These are phyloP conservation scores for Drosophila melanosoma DNA, from an alignment of 2,888 invertebrate genomes.

Conservation along the genomic window DNA sequence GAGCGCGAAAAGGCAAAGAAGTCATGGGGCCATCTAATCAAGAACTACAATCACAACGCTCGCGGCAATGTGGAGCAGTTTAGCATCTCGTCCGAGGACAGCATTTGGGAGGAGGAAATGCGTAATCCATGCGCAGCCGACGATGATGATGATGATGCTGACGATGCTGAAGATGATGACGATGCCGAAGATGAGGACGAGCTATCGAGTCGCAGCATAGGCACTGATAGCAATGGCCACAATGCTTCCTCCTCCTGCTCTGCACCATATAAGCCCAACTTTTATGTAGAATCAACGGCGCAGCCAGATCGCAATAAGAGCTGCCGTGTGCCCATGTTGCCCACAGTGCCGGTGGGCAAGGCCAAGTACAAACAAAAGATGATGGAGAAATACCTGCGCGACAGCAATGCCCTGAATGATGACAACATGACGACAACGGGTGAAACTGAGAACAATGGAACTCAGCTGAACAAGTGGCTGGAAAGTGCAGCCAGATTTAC, in stretches of 20 bases:
- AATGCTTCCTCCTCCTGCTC: constrained; percentile 43
- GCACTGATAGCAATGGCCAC: constrained; percentile 66
- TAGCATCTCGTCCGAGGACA: constrained; percentile 91
- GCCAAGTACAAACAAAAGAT: constrained; percentile 87
- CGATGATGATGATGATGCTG: constrained; percentile 61
- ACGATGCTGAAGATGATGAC: constrained; percentile 63
- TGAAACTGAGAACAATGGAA: constrained; percentile 72
- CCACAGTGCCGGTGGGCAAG: constrained; percentile 58
- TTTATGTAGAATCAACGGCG: constrained; percentile 56
- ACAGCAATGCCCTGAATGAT: constrained; percentile 63
- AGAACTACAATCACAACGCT: constrained; percentile 90
- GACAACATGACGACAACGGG: background rate
- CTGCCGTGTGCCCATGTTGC: constrained; percentile 54
- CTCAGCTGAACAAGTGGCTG: constrained; percentile 90
- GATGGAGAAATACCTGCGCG: constrained; percentile 87
- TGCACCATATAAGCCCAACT: constrained; percentile 59
- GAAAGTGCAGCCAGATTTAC: constrained; percentile 91
- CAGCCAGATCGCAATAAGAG: constrained; percentile 14
- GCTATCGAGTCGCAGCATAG: constrained; percentile 68
- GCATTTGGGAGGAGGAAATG: constrained; percentile 90
- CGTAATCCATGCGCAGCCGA: constrained; percentile 65
- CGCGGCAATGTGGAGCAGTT: constrained; percentile 92
- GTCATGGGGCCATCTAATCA: constrained; percentile 90
- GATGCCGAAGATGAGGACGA: constrained; percentile 61
- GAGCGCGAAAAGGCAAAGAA: constrained; percentile 89